A percentile compares a stretch with the other conserved stretches of the same genome.
phyloP scores from a whole-genome alignment of 2,113 vertebrate species.

The Tachysurus vachellii region DNA sequence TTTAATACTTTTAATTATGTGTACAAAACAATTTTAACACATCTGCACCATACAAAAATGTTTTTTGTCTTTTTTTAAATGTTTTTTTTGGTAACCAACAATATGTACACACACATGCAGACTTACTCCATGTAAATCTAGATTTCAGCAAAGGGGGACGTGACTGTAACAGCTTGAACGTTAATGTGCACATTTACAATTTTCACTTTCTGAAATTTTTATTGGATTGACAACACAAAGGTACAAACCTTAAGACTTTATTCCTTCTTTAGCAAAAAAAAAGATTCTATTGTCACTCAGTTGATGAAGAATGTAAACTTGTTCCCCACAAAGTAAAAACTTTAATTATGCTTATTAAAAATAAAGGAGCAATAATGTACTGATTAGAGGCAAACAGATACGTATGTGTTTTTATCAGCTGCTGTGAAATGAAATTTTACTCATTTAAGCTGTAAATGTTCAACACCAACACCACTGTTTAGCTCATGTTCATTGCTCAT shows the following conservation, averaged over 20 bases:
- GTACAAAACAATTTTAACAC: slow-evolving; percentile 81
- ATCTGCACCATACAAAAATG: slow-evolving; percentile 80
- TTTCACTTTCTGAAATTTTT: slow-evolving; percentile 24
- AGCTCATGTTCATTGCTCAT: not conserved
- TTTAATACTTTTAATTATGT: slow-evolving; percentile 77
- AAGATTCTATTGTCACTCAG: slow-evolving; percentile 47
- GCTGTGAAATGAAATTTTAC: not conserved
- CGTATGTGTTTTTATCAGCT: not conserved
- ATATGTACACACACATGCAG: slow-evolving; percentile 78
- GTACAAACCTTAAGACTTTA: slow-evolving; percentile 53
- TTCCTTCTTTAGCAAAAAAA: slow-evolving; percentile 34
- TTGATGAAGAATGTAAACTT: slow-evolving; percentile 46
- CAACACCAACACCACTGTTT: not conserved
- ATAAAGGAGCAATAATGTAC: not conserved
- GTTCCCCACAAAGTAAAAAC: slow-evolving; percentile 48
- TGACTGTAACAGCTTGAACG: slow-evolving; percentile 51
- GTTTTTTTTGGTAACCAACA: slow-evolving; percentile 65
- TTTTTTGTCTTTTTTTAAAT: slow-evolving; percentile 30
- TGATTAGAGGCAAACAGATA: not conserved
- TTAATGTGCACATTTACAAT: slow-evolving; percentile 52
- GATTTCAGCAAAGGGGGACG: slow-evolving; percentile 51
- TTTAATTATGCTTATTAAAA: slow-evolving; percentile 39
- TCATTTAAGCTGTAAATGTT: not conserved
- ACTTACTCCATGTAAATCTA: slow-evolving; percentile 56
- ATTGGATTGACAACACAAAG: slow-evolving; percentile 55